Percentiles rank a stretch among this genome's conserved stretches.
phyloP scores from a whole-genome alignment of 2,888 invertebrate genomes.

The Conomelus anceps region DNA sequence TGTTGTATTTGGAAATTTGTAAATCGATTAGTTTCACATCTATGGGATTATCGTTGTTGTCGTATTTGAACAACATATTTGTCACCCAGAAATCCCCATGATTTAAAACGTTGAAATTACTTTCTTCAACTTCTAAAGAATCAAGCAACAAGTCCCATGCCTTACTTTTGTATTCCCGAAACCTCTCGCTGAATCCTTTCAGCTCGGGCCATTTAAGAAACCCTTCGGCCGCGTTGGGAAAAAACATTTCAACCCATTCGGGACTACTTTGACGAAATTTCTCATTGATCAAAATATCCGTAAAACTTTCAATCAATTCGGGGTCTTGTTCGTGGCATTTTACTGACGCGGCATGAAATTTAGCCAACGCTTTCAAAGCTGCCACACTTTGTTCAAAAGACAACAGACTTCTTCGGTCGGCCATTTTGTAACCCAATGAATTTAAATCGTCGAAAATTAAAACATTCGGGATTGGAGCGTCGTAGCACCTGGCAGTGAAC shows the following conservation, averaged over 20 bases:
- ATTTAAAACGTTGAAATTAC: slow-evolving; percentile 24
- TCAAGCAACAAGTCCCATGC: not conserved
- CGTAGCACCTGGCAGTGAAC: not conserved
- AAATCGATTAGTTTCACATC: slow-evolving; percentile 25
- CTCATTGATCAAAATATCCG: not conserved
- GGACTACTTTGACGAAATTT: not conserved
- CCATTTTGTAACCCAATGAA: not conserved
- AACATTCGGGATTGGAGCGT: not conserved
- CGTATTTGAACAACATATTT: slow-evolving; percentile 29
- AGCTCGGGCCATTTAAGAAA: not conserved
- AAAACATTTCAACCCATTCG: not conserved
- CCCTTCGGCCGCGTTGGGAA: not conserved
- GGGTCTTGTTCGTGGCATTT: not conserved
- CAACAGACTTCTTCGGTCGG: not conserved
- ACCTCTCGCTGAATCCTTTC: not conserved
- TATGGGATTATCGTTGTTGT: slow-evolving; percentile 5
- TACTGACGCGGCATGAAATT: not conserved
- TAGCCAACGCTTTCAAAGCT: not conserved
- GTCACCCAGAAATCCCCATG: slow-evolving; percentile 28
- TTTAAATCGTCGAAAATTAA: not conserved
- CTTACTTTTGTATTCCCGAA: not conserved
- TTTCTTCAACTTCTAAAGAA: not conserved
- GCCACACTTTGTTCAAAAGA: not conserved
- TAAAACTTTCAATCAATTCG: not conserved
- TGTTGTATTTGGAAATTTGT: slow-evolving; percentile 22